These are phyloP conservation scores for Porites cylindrica DNA, from an alignment of 92 coral and sea anemone species.

Conservation along the genomic window DNA sequence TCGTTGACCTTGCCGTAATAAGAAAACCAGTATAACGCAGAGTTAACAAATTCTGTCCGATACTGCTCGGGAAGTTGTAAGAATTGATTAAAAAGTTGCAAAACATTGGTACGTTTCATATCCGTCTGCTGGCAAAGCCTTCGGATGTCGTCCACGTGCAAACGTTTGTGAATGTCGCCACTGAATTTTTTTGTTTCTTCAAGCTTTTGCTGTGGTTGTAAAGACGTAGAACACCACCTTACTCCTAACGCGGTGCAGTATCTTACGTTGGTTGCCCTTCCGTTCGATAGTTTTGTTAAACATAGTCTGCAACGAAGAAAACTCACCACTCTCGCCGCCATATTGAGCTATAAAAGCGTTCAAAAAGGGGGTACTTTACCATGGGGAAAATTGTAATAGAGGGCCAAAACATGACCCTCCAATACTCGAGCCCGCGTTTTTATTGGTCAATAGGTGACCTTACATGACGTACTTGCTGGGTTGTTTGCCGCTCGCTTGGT, in stretches of 20 bases:
- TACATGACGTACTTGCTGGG: no score
- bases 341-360: no score
- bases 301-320: neutral
- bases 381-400: no score
- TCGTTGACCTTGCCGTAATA: slow-evolving; percentile 45
- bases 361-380: no score
- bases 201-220: neutral
- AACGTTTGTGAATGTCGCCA: neutral
- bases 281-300: neutral
- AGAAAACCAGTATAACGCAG: slow-evolving; percentile 69
- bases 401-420: no score
- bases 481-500: no score
- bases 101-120: neutral
- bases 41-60: slow-evolving; percentile 59
- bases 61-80: slow-evolving; percentile 14
- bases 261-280: neutral
- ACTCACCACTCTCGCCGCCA: neutral
- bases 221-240: slow-evolving; percentile 19
- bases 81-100: slow-evolving; percentile 13
- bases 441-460: no score
- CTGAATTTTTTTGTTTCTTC: neutral
- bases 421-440: no score
- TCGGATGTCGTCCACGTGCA: slow-evolving; percentile 28
- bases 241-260: neutral
- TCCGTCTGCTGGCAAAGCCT: neutral